Evolutionary conservation across 2,888 invertebrate genomes (phyloP).

Genomic region (Hyppa rectilinea): DNA sequence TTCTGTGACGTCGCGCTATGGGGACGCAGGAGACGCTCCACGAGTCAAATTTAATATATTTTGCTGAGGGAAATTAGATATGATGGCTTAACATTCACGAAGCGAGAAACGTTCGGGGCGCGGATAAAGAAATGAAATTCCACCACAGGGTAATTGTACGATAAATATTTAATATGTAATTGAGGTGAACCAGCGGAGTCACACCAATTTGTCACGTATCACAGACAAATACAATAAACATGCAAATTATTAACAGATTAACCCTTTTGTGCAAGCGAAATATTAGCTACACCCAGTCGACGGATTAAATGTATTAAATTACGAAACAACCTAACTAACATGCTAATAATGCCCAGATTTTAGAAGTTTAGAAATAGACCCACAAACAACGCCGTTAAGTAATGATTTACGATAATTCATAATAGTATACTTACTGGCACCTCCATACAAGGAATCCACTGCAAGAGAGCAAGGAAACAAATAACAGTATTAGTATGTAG

Average conservation of each 20-base stretch:
- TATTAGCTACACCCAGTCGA: conserved; percentile 50
- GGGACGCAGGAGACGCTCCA: conserved; percentile 63
- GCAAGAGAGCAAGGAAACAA: conserved; percentile 85
- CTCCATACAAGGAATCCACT: conserved; percentile 95
- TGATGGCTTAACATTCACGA: conserved; percentile 71
- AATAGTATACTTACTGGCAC: conserved; percentile 91
- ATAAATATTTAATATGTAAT: conserved; percentile 60
- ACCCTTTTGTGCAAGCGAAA: conserved; percentile 41
- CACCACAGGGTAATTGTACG: conserved; percentile 58
- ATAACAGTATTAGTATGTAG: conserved; percentile 81
- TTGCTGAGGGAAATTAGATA: conserved; percentile 74
- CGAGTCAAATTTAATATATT: conserved; percentile 80
- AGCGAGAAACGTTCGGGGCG: conserved; percentile 65
- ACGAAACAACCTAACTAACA: conserved; percentile 53
- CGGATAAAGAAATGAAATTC: conserved; percentile 69
- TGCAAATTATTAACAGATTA: conserved; percentile 54
- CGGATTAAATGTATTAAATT: conserved; percentile 44
- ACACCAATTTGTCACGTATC: conserved; percentile 43
- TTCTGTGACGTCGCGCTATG: conserved; percentile 68
- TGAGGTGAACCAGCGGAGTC: conserved; percentile 48
- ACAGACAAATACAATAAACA: conserved; percentile 54
- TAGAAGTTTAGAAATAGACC: conserved; percentile 50
- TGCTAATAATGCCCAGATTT: conserved; percentile 60
- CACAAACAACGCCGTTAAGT: conserved; percentile 61
- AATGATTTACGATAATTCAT: conserved; percentile 50